Percentiles rank a stretch among this genome's conserved stretches.
Evolutionary conservation across 35 echinoderm and acorn worm species (phyloP).

Genomic region (Strongylocentrotus purpuratus): DNA sequence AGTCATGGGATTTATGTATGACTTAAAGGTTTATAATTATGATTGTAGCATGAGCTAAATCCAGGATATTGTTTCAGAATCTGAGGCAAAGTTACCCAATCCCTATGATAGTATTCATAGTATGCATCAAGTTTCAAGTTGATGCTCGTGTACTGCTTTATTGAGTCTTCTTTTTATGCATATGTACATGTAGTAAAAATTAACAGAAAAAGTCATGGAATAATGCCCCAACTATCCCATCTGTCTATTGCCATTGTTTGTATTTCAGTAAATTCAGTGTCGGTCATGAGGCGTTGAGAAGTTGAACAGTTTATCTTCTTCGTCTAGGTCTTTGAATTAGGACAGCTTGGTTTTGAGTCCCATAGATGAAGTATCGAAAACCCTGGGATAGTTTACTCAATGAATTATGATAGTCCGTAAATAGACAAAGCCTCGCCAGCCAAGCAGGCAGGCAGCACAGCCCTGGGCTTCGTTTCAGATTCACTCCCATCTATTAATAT

Average conservation of each 20-base stretch:
- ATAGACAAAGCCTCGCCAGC: background rate
- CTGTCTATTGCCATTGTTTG: background rate
- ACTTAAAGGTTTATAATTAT: too few species aligned
- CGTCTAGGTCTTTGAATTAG: background rate
- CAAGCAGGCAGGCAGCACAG: background rate
- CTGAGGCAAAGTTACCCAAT: too few species aligned
- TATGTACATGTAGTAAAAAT: background rate
- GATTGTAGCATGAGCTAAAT: too few species aligned
- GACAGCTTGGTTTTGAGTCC: background rate
- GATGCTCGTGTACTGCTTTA: background rate
- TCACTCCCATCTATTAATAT: conserved; percentile 40
- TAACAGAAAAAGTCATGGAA: background rate
- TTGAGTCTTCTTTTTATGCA: background rate
- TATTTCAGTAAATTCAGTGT: background rate
- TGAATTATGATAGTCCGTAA: background rate
- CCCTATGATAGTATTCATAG: background rate
- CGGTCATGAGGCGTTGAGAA: background rate
- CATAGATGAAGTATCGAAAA: background rate
- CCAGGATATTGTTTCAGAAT: too few species aligned
- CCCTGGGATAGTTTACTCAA: conserved; percentile 1
- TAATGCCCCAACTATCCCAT: background rate
- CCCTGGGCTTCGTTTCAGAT: conserved; percentile 19
- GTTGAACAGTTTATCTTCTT: background rate
- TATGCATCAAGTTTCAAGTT: background rate
- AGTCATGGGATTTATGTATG: too few species aligned